Conservation (phyloP, 1,140 invertebrate species). For the Tetramorium parvispinum region DNA sequence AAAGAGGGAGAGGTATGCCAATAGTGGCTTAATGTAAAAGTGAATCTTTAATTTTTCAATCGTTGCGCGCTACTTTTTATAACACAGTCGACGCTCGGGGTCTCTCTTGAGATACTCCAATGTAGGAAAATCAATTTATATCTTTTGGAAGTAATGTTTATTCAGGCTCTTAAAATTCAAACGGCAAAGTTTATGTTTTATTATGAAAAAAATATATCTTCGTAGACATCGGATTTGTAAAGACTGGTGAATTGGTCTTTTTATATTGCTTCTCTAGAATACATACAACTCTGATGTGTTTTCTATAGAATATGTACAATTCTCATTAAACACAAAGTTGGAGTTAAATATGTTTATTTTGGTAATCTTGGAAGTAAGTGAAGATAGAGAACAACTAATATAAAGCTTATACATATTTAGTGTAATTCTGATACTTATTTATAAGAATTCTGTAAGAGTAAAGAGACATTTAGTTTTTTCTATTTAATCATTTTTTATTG, state of each 20-base stretch:
- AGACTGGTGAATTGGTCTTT: background rate
- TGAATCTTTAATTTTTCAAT: background rate
- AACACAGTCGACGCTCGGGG: no score
- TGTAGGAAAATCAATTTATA: no score
- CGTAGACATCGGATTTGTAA: no score
- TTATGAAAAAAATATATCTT: no score
- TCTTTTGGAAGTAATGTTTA: no score
- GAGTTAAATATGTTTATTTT: no score
- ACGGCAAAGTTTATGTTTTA: no score
- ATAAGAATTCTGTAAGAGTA: background rate
- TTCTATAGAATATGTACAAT: background rate
- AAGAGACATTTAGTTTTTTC: background rate
- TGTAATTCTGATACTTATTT: no score
- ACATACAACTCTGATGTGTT: background rate
- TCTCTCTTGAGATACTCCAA: no score
- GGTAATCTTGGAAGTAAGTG: no score
- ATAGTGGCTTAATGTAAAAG: background rate
- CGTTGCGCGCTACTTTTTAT: no score
- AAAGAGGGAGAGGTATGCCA: slow-evolving; percentile 86
- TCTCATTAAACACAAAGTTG: background rate
- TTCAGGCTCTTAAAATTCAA: no score
- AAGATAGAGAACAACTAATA: background rate
- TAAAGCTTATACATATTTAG: background rate
- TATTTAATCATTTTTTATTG: background rate
- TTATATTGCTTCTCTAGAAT: background rate